Conservation (phyloP, 2,113 vertebrate species). For the Apus apus region DNA sequence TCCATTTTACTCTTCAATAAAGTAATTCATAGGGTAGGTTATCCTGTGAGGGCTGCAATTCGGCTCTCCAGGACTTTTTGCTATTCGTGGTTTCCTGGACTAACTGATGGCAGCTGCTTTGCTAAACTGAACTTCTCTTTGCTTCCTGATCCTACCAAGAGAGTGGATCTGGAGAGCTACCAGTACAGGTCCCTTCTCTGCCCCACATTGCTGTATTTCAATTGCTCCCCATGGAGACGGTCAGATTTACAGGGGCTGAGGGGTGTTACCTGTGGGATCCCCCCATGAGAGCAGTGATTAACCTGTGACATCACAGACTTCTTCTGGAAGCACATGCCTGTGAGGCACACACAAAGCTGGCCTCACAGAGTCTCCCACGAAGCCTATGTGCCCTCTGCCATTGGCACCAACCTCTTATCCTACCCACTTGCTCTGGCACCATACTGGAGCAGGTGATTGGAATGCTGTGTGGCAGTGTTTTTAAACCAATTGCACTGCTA, state of each 20-base stretch:
- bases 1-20: not conserved
- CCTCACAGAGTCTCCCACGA: not conserved
- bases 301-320: not conserved
- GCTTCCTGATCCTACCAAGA: not conserved
- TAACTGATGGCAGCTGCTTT: not conserved
- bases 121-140: not conserved
- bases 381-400: not conserved
- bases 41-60: not conserved
- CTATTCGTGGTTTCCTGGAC: not conserved
- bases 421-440: not conserved
- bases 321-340: not conserved
- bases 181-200: not conserved
- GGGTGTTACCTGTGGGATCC: fast-evolving
- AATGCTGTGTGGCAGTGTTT: not conserved
- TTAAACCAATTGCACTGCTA: not conserved
- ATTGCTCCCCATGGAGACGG: not conserved
- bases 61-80: not conserved
- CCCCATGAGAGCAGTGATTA: not conserved
- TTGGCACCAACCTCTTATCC: not conserved
- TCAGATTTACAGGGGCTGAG: not conserved
- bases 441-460: not conserved
- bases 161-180: fast-evolving
- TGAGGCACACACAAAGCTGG: not conserved
- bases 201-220: fast-evolving
- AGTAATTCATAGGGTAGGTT: not conserved